These are phyloP conservation scores for Argopecten irradians DNA, from an alignment of 1,140 invertebrate genomes.

Conservation along the genomic window DNA sequence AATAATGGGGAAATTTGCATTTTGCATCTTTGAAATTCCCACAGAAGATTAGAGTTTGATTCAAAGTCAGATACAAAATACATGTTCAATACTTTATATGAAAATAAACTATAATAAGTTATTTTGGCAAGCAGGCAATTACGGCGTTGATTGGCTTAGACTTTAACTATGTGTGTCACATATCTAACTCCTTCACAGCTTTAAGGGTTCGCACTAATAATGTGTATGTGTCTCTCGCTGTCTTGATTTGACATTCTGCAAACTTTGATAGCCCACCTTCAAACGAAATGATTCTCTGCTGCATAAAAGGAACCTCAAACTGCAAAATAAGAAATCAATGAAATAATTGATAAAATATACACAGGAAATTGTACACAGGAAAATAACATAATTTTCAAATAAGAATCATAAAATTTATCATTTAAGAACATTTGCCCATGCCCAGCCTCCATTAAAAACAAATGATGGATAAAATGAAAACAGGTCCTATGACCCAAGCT, in stretches of 20 bases:
- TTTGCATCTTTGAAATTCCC: not conserved
- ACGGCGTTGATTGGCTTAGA: not conserved
- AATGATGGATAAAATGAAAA: too few relatives aligned
- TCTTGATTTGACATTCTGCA: conserved; percentile 67
- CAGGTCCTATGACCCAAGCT: too few relatives aligned
- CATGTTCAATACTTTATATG: not conserved
- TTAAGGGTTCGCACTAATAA: conserved; percentile 56
- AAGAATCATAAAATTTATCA: too few relatives aligned
- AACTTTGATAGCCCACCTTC: conserved; percentile 60
- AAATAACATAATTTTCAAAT: too few relatives aligned
- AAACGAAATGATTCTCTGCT: conserved; percentile 58
- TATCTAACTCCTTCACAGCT: conserved; percentile 56
- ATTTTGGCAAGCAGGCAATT: not conserved
- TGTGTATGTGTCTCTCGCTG: conserved; percentile 63
- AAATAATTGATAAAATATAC: too few relatives aligned
- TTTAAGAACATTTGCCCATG: too few relatives aligned
- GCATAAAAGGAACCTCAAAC: conserved; percentile 60
- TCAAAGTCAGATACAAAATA: not conserved
- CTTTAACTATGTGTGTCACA: not conserved
- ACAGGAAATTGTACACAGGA: too few relatives aligned
- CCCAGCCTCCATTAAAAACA: too few relatives aligned
- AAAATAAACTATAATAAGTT: not conserved
- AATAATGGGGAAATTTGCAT: too few relatives aligned
- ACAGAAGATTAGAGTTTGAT: not conserved
- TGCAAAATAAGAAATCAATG: conserved; percentile 49